Evolutionary conservation across 2,113 vertebrate species (phyloP), one percentile per base, ranked within the genome.

Genomic region (Cochlearius cochlearius): DNA sequence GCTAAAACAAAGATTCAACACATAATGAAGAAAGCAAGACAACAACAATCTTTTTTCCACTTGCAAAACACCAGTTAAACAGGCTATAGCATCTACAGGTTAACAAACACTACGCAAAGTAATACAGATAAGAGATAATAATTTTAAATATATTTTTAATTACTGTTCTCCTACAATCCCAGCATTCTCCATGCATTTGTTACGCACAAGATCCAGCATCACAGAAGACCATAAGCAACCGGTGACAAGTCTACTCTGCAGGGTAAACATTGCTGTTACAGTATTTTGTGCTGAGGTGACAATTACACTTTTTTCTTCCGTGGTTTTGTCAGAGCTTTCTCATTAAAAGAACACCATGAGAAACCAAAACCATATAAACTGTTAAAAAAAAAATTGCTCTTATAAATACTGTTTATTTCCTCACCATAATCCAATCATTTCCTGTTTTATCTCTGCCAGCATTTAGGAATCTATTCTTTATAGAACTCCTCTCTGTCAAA

Each of bases 1-100:
- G 99, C 99, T 99, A 59, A 76, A 80, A 72, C 43, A 75, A 86
- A 90, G 53, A 91, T 92, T 86, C 6, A 87, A 77, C 41, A 77
- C 38, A 41, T 50, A 91, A 96, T 80, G 22, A 94, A 83, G 43
- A 34, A 93, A 72, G 52, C 29, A 93, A 82, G 20, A 71, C 17
- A 89, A 75, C 9, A 67, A 26, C 29, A 12, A 86, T 29, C 47
- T 60, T 32, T 34, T 58, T 84, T 82, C n/a, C 90, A 76, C 30
- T 69, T 80, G 63, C 25, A 89, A 80, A 85, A 73, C 8, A 74
- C 10, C 39, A 75, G 3, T 15, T 11, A 85, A 89, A 78, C 12
- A 71, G 34, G 14, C 21, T 49, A 67, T 14, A 81, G 6, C 15
- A 76, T 27, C 49, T 58, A 66, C 36, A 94, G 15, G 49, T 60